Conservation (phyloP, 1,140 invertebrate species). For the Hetaerina americana region DNA sequence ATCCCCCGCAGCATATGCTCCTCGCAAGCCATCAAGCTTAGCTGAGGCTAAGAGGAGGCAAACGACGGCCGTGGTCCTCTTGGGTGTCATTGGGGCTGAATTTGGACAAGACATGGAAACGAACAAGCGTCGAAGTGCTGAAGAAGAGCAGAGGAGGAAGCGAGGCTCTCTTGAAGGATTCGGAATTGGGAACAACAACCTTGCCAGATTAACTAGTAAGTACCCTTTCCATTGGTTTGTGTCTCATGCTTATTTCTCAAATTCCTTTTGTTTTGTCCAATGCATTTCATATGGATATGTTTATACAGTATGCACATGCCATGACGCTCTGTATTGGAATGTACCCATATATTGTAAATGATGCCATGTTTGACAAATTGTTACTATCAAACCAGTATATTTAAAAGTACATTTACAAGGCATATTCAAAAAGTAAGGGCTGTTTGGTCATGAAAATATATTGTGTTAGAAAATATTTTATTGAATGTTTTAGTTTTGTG, state of each 20-base stretch:
- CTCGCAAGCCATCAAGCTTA: conserved; percentile 66
- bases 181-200: conserved; percentile 79
- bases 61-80: conserved; percentile 88
- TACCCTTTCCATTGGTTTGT: background rate
- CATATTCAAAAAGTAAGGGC: too few relatives aligned
- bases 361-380: too few relatives aligned
- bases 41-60: conserved; percentile 87
- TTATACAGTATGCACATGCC: background rate
- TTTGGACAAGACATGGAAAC: conserved; percentile 77
- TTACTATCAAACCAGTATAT: too few relatives aligned
- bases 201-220: conserved; percentile 77
- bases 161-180: conserved; percentile 74
- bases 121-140: conserved; percentile 19
- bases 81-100: conserved; percentile 95
- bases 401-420: too few relatives aligned
- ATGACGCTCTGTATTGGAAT: too few relatives aligned
- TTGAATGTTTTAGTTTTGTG: too few relatives aligned
- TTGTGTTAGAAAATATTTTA: too few relatives aligned
- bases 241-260: background rate
- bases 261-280: background rate
- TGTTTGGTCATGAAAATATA: too few relatives aligned
- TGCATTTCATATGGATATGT: background rate
- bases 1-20: conserved; percentile 31
- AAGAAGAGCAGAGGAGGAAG: conserved; percentile 47
- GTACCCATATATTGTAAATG: too few relatives aligned